Percentiles rank a stretch among this genome's conserved stretches.
These are phyloP conservation scores for Sparus aurata DNA, from an alignment of 2,797 vertebrate genomes.

Conservation along the genomic window DNA sequence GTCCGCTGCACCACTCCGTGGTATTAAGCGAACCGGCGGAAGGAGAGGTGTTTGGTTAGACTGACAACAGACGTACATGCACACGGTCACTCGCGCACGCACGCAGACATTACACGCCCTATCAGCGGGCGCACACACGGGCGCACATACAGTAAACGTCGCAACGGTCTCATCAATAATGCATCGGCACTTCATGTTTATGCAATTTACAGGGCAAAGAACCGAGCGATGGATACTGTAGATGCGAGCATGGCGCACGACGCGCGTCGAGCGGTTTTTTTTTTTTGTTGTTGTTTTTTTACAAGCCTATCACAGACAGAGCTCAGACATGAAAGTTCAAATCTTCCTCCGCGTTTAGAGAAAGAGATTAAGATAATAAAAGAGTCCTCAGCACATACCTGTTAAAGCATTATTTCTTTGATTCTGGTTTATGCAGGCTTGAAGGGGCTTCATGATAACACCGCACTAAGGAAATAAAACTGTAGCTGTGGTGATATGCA, in stretches of 20 bases:
- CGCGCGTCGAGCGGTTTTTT: slow-evolving; percentile 19
- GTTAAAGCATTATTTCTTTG: slow-evolving; percentile 79
- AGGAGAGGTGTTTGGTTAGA: slow-evolving; percentile 47
- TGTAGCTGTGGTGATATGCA: slow-evolving; percentile 93
- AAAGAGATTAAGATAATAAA: slow-evolving; percentile 69
- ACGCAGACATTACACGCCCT: slow-evolving; percentile 30
- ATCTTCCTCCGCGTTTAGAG: slow-evolving; percentile 45
- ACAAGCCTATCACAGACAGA: slow-evolving; percentile 56
- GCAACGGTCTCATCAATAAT: slow-evolving; percentile 91
- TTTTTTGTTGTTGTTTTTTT: neutral
- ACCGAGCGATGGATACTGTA: slow-evolving; percentile 74
- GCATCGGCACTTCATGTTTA: slow-evolving; percentile 92
- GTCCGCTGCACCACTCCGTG: slow-evolving; percentile 32
- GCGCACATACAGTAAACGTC: slow-evolving; percentile 71
- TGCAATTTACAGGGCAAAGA: slow-evolving; percentile 88
- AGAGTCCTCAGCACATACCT: slow-evolving; percentile 83
- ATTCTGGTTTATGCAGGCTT: slow-evolving; percentile 88
- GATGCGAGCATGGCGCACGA: slow-evolving; percentile 53
- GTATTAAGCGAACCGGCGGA: slow-evolving; percentile 36
- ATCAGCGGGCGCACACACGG: slow-evolving; percentile 38
- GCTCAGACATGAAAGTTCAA: slow-evolving; percentile 52
- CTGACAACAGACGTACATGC: slow-evolving; percentile 42
- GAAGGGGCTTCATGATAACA: slow-evolving; percentile 88
- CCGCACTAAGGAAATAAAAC: slow-evolving; percentile 90
- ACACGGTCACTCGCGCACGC: slow-evolving; percentile 19